These are phyloP conservation scores for Scotopteryx bipunctaria DNA, from an alignment of 2,888 invertebrate species.

Conservation along the genomic window DNA sequence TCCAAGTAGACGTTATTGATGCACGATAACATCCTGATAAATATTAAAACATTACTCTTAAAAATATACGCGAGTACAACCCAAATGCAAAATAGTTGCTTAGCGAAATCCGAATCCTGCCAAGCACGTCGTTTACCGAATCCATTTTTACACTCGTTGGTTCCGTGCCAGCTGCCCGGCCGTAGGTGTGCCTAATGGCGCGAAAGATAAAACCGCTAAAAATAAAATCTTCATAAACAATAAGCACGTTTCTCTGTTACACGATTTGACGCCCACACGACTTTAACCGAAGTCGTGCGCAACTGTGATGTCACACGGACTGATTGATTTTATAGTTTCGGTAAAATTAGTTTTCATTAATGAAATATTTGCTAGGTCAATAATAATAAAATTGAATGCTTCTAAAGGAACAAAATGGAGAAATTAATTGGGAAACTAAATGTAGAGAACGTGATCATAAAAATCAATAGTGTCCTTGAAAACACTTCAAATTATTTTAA, in stretches of 20 bases:
- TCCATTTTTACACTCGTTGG: constrained; percentile 80
- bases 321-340: constrained; percentile 16
- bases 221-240: constrained; percentile 79
- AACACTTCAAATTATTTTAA: background rate
- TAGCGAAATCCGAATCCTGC: constrained; percentile 55
- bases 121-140: constrained; percentile 52
- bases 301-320: constrained; percentile 26
- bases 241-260: constrained; percentile 62
- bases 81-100: constrained; percentile 37
- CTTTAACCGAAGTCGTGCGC: constrained; percentile 41
- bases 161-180: constrained; percentile 65
- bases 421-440: background rate
- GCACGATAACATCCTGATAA: background rate
- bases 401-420: no score
- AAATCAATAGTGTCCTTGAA: background rate
- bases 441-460: background rate
- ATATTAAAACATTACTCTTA: background rate
- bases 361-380: background rate
- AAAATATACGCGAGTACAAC: constrained; percentile 3
- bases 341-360: constrained; percentile 5
- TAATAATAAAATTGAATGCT: no score
- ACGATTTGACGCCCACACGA: constrained; percentile 53
- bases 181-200: constrained; percentile 75
- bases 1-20: background rate
- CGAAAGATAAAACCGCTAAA: constrained; percentile 78